Evolutionary conservation across 2,888 invertebrate species (phyloP), one percentile per base, ranked within the genome.

Genomic region (Dromius quadrimaculatus): DNA sequence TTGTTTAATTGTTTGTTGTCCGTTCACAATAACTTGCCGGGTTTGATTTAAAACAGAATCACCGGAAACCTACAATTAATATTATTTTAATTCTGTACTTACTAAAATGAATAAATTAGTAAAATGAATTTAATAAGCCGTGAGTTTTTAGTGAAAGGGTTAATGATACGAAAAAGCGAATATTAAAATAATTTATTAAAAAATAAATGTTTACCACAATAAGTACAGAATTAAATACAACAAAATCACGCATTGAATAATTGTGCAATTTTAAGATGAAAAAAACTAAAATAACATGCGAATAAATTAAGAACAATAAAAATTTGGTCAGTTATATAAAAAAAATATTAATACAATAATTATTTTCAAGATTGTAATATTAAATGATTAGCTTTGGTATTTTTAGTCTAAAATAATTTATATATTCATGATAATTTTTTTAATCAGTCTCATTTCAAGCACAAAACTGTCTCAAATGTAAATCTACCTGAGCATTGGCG

Each of bases 401-500:
- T 47, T 17, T 47, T 4, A 15, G 15, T 17, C 47, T 47, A 13
- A 47, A 47, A 15, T 3, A 8, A 8, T 41, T 41, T 11, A 41
- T 9, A 41, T 41, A 5, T 8, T 41, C 8, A n/a, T 41, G 6
- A 41, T 9, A 41, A 41, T 41, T 41, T 5, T 4, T 9, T 9
- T 41, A 5, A n/a, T 41, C n/a, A n/a, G 41, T n/a, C 5, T 5
- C 41, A 6, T n/a, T 11, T n/a, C n/a, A n/a, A n/a, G n/a, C n/a
- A n/a, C 8, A 28, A 41, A 15, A 41, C 6, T 41, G 0, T 41
- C 2, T 41, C 41, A n/a, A n/a, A n/a, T n/a, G n/a, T n/a, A n/a
- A n/a, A n/a, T n/a, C 57, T 75, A 76, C 77, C 75, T 78, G 77
- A 72, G 78, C 75, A 36, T 62, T 70, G 2, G 70, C 32, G 73